These are phyloP conservation scores for Ctenicera cuprea DNA, from an alignment of 2,888 invertebrate genomes.

Conservation along the genomic window DNA sequence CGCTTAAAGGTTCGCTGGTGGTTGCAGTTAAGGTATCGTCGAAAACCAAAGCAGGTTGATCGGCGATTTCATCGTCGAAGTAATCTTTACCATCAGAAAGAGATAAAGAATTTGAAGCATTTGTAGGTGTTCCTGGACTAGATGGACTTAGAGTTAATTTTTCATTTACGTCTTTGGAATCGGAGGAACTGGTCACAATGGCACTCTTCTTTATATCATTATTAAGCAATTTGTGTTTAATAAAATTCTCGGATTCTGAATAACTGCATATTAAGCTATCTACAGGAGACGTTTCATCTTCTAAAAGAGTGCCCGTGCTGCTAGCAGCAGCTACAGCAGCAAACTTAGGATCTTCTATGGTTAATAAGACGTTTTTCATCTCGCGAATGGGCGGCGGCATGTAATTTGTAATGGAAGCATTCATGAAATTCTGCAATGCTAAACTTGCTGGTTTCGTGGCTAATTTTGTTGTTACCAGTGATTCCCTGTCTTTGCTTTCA, in stretches of 20 bases:
- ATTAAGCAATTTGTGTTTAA: slow-evolving; percentile 64
- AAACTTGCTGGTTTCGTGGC: slow-evolving; percentile 56
- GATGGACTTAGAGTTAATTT: slow-evolving; percentile 72
- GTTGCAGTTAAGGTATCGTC: slow-evolving; percentile 76
- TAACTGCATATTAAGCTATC: slow-evolving; percentile 85
- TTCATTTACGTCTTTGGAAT: slow-evolving; percentile 73
- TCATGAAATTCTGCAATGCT: slow-evolving; percentile 63
- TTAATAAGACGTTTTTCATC: slow-evolving; percentile 76
- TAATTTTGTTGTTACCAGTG: slow-evolving; percentile 21
- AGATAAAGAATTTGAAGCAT: slow-evolving; percentile 84
- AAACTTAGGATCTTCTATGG: slow-evolving; percentile 84
- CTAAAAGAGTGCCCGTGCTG: slow-evolving; percentile 81
- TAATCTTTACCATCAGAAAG: slow-evolving; percentile 89
- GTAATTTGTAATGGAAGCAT: slow-evolving; percentile 57
- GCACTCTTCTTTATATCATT: slow-evolving; percentile 69
- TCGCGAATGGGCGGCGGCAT: slow-evolving; percentile 57
- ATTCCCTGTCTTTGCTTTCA: slow-evolving; percentile 70
- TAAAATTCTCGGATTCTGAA: slow-evolving; percentile 77
- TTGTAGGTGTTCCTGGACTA: slow-evolving; percentile 87
- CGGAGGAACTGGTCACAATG: slow-evolving; percentile 66
- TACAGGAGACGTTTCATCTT: slow-evolving; percentile 90
- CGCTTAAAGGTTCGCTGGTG: slow-evolving; percentile 56
- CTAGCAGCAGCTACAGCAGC: slow-evolving; percentile 82
- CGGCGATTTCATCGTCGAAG: slow-evolving; percentile 93
- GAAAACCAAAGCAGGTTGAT: slow-evolving; percentile 90